Conservation (phyloP, 2,797 vertebrate species). For the Parotocinclus haroldoi region DNA sequence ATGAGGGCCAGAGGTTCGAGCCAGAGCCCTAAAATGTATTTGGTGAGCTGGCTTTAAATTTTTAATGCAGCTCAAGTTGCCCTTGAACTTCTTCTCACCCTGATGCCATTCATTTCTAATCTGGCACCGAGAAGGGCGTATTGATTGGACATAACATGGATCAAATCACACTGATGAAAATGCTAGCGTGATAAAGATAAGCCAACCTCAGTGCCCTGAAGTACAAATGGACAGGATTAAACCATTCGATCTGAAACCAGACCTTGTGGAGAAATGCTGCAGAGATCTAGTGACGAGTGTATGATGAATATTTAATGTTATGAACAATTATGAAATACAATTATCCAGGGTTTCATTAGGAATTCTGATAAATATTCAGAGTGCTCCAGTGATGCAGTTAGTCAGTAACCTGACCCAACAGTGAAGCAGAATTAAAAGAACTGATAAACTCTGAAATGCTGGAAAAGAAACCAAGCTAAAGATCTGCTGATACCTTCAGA, state of each 20-base stretch:
- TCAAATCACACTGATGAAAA: constrained; percentile 25
- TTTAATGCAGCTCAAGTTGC: constrained; percentile 3
- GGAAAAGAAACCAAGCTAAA: too few relatives aligned
- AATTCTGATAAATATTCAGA: too few relatives aligned
- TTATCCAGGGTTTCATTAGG: too few relatives aligned
- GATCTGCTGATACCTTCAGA: too few relatives aligned
- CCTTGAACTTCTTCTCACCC: constrained; percentile 30
- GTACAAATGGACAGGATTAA: constrained; percentile 1
- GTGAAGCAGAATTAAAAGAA: too few relatives aligned
- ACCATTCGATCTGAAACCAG: background rate
- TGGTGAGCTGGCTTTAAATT: constrained; percentile 1
- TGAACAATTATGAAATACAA: background rate
- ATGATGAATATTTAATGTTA: background rate
- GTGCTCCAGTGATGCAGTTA: too few relatives aligned
- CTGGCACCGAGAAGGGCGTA: constrained; percentile 19
- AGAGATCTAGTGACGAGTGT: too few relatives aligned
- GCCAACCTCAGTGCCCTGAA: background rate
- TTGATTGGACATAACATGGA: constrained; percentile 18
- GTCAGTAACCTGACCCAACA: too few relatives aligned
- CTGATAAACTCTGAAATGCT: too few relatives aligned
- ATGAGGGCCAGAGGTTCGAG: too few relatives aligned
- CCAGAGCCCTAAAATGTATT: too few relatives aligned
- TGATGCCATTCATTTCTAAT: constrained; percentile 13
- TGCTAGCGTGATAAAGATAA: constrained; percentile 3
- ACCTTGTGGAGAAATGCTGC: background rate